Conservation (phyloP, 1,140 invertebrate genomes). For the Lepidurus packardi region DNA sequence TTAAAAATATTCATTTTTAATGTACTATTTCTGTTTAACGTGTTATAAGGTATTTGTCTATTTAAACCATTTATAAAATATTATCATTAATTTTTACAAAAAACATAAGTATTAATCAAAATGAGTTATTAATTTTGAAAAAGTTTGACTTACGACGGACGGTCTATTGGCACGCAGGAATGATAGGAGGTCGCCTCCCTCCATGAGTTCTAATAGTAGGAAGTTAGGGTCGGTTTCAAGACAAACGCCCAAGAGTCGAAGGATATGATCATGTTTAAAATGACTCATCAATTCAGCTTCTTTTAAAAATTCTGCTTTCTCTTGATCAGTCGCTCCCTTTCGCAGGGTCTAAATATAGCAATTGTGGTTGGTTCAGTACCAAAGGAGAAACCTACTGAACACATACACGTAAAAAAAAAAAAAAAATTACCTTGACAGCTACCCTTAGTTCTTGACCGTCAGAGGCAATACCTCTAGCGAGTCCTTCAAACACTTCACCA, state of each 20-base stretch:
- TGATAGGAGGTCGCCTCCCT: constrained; percentile 86
- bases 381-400: too few species aligned
- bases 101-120: too few species aligned
- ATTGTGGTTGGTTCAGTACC: too few species aligned
- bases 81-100: neutral
- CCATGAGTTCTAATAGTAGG: constrained; percentile 94
- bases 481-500: constrained; percentile 91
- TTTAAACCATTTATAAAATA: constrained; percentile 26
- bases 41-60: neutral
- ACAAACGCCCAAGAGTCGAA: constrained; percentile 87
- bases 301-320: constrained; percentile 91
- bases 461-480: constrained; percentile 54
- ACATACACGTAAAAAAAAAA: constrained; percentile 1
- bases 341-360: constrained; percentile 63
- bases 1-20: too few species aligned
- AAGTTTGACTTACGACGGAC: constrained; percentile 51
- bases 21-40: neutral
- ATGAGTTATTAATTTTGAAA: neutral
- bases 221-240: constrained; percentile 87
- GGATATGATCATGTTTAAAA: constrained; percentile 92
- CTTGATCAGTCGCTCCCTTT: constrained; percentile 82
- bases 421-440: constrained; percentile 67
- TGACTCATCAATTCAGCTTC: constrained; percentile 96
- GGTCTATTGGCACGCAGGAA: constrained; percentile 75
- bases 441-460: constrained; percentile 57